Conservation (phyloP, 2,113 vertebrate genomes). For the Sylvietta virens region DNA sequence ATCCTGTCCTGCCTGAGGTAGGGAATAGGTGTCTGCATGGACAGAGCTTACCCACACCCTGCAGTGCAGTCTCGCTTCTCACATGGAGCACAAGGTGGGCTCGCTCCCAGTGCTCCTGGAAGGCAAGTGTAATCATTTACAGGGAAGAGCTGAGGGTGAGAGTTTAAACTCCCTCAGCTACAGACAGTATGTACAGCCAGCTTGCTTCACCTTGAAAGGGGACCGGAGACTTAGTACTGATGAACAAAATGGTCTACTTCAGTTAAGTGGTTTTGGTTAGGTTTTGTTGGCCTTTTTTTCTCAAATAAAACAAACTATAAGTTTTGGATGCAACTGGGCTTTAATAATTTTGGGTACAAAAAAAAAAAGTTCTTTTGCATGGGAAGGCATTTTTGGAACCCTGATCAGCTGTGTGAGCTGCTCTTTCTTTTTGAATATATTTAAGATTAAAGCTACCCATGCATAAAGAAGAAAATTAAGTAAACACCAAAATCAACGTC, state of each 20-base stretch:
- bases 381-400: neutral
- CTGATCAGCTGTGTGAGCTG: neutral
- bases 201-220: neutral
- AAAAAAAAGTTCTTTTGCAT: neutral
- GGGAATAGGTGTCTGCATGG: neutral
- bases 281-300: neutral
- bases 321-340: neutral
- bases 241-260: neutral
- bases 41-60: neutral
- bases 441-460: neutral
- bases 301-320: neutral
- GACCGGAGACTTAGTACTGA: fast-evolving
- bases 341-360: neutral
- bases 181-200: neutral
- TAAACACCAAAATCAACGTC: neutral
- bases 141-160: neutral
- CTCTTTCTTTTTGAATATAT: neutral
- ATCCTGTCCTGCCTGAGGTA: neutral
- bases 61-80: neutral
- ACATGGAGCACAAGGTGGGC: neutral
- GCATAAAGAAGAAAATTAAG: neutral
- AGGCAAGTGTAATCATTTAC: neutral
- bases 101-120: neutral
- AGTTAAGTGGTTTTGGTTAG: neutral
- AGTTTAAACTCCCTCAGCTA: neutral